Conservation (phyloP, 2,113 vertebrate genomes). For the Otolemur garnettii region DNA sequence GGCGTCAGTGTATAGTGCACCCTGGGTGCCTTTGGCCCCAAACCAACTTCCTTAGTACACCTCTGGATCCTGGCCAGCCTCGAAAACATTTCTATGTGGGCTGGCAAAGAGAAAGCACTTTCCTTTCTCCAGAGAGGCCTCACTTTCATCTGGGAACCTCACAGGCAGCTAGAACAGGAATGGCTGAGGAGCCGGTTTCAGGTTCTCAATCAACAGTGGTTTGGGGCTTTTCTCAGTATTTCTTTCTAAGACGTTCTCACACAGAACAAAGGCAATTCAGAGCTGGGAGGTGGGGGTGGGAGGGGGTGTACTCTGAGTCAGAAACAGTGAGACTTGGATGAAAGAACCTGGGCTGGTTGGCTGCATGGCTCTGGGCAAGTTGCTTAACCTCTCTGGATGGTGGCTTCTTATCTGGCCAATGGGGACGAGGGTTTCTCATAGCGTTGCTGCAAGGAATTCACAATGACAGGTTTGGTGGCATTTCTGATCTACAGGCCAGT, state of each 20-base stretch:
- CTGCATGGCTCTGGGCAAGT: background rate
- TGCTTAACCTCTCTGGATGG: background rate
- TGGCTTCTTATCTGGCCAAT: background rate
- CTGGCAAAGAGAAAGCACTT: constrained; percentile 1
- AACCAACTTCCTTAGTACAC: constrained; percentile 11
- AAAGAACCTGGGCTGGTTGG: background rate
- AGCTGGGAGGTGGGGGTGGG: background rate
- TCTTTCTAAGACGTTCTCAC: constrained; percentile 40
- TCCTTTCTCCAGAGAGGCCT: background rate
- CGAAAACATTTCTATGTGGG: background rate
- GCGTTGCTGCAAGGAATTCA: background rate
- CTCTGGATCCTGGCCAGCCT: constrained; percentile 49
- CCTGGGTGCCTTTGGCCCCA: background rate
- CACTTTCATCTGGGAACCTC: constrained; percentile 33
- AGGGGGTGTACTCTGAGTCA: background rate
- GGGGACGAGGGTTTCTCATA: no score
- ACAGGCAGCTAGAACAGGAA: background rate
- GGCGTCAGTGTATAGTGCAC: background rate
- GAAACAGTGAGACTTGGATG: background rate
- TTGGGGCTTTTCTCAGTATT: constrained; percentile 35
- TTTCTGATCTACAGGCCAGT: background rate
- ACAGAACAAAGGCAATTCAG: constrained; percentile 15
- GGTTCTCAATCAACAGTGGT: background rate
- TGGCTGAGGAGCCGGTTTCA: background rate
- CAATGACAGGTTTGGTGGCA: rapidly evolving